Evolutionary conservation across 2,113 vertebrate genomes (phyloP), one percentile per base, ranked within the genome.

Genomic region (Eurypyga helias): DNA sequence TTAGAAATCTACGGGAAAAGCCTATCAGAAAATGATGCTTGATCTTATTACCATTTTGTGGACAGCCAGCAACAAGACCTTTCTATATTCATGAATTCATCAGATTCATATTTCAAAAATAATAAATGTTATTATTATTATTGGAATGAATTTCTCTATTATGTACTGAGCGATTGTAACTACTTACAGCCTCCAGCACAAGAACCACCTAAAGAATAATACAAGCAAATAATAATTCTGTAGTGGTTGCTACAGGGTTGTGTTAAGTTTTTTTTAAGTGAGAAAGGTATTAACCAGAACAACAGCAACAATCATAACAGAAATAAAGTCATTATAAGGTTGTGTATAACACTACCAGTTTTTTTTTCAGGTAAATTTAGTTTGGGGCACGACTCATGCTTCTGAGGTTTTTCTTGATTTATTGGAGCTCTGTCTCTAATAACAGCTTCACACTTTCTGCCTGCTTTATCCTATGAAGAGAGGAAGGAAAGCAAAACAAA

Each of bases 41-140:
- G 3, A 33, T 67, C 93, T 91, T 84, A 84, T 61, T 75, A 54
- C 52, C 80, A 9, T 52, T 87, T 79, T 76, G 43, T 21, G 20
- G 61, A n/a, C 60, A 93, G 83, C n/a, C 72, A 84, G 83, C 55
- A 51, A 77, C 77, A 38, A 87, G 76, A 87, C 72, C 93, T 93
- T 95, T 96, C 88, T 94, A 75, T 88, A 94, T 93, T 88, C 65
- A 96, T 89, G 80, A 92, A 87, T 82, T 93, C 77, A 33, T 90
- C 83, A 51, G 90, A 49, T 70, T 64, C 62, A 3, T 82, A 75
- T 90, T 92, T 97, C 76, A 92, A 82, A 94, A 97, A 92, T 81
- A 94, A 95, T 65, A 95, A 91, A 89, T 89, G 60, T 89, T 89
- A 57, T 92, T 92, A 66, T 93, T 90, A 91, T 95, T 93, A 88